Evolutionary conservation across 2,888 invertebrate genomes (phyloP).

Genomic region (Tipula vernalis): DNA sequence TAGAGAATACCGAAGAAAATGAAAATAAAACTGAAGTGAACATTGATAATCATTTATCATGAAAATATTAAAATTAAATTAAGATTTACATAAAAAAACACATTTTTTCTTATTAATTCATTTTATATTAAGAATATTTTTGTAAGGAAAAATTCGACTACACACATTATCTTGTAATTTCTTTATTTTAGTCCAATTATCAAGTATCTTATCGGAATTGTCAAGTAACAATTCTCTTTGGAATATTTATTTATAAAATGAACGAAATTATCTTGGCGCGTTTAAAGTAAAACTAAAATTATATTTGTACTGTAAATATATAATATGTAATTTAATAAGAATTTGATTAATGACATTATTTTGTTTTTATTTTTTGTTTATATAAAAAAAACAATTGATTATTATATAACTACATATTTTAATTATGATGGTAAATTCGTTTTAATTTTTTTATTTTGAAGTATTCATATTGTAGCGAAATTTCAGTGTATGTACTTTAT

Average conservation of each 20-base stretch:
- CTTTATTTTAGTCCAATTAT: neutral
- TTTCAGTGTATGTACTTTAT: neutral
- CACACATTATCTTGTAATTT: neutral
- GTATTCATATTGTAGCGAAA: neutral
- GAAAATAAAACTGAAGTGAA: neutral
- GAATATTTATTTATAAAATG: neutral
- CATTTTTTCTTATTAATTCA: neutral
- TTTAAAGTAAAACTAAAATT: neutral
- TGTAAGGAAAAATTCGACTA: neutral
- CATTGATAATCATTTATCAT: neutral
- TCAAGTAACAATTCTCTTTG: neutral
- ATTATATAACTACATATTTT: neutral
- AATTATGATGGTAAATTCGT: neutral
- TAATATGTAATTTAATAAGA: neutral
- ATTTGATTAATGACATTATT: neutral
- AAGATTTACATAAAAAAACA: neutral
- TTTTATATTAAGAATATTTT: neutral
- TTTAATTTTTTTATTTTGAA: neutral
- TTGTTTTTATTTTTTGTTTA: neutral
- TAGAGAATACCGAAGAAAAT: neutral
- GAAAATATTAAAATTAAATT: neutral
- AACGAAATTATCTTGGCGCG: neutral
- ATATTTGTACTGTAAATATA: neutral
- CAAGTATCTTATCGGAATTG: neutral
- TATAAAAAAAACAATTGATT: neutral